These are phyloP conservation scores for Megastigmus dorsalis DNA, from an alignment of 2,888 invertebrate species.

Conservation along the genomic window DNA sequence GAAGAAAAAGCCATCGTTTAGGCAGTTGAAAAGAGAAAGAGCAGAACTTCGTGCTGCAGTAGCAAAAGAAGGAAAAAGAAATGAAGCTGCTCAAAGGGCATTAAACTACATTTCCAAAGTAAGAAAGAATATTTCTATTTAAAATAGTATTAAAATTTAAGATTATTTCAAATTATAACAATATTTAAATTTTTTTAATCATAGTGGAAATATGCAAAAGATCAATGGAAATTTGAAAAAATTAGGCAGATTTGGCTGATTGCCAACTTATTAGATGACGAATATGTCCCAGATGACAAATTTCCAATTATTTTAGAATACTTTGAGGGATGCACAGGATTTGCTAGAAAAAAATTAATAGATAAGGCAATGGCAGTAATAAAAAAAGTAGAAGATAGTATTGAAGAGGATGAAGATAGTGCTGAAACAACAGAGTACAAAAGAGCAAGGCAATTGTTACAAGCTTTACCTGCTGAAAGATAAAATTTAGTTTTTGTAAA, in stretches of 20 bases:
- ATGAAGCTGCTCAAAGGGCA: conserved; percentile 79
- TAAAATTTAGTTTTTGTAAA: conserved; percentile 23
- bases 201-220: conserved; percentile 83
- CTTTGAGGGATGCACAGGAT: conserved; percentile 82
- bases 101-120: conserved; percentile 79
- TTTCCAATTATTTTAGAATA: conserved; percentile 84
- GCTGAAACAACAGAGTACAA: conserved; percentile 74
- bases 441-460: conserved; percentile 81
- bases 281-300: conserved; percentile 78
- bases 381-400: conserved; percentile 78
- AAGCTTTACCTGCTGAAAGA: conserved; percentile 74
- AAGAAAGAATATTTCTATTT: not conserved
- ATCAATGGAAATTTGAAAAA: conserved; percentile 89
- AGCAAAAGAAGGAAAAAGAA: conserved; percentile 76
- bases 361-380: conserved; percentile 81
- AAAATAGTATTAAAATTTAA: conserved; percentile 13
- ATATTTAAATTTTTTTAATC: conserved; percentile 2
- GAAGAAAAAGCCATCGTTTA: conserved; percentile 77
- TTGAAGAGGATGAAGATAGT: conserved; percentile 65
- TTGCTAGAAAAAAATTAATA: conserved; percentile 79
- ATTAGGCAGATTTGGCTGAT: conserved; percentile 85
- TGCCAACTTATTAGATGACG: conserved; percentile 80
- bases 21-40: conserved; percentile 81
- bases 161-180: too few species aligned
- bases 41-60: conserved; percentile 77